Base-by-base conservation (phyloP, 2,797 vertebrate genomes). In the Loris lydekkerianus region DNA sequence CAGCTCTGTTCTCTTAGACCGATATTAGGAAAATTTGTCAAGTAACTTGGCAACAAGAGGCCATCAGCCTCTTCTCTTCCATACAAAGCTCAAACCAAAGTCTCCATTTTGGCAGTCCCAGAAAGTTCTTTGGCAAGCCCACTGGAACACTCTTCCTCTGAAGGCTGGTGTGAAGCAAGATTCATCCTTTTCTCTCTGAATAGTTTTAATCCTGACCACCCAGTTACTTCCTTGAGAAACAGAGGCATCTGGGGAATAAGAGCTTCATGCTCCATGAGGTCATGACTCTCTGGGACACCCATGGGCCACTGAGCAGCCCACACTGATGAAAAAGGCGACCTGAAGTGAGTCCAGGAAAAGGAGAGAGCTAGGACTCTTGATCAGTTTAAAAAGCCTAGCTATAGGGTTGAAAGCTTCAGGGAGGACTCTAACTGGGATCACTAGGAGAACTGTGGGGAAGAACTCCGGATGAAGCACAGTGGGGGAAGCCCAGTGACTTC, bases 101-200 rank as follows among this genome's bases (percentile, higher is more conserved):
- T 2, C 18, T 89, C 5, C 46, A 43, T 63, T 82, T 85, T 5
- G 25, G 60, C 63, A 40, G 18, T 69, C 70, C 76, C 53, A 49
- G 81, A 84, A 23, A 29, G 18, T 11, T 96, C 37, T 83, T 93
- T 61, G 61, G 70, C 60, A 96, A 69, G 7, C 17, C 21, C 17
- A 10, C 72, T 31, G 60, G 60, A 78, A 31, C 37, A 46, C 27
- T 49, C 67, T 85, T 77, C 20, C 63, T 70, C 34, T 21, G 93
- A 95, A 72, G 10, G 4, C 13, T 65, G 49, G 15, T 23, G 43
- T 83, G 6, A 27, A 89, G 23, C 23, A 82, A 37, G 37, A 72
- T n/a, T 60, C 29, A 61, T 63, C 93, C 29, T 31, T 85, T 93
- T 87, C 20, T 81, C 8, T 93, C 40, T 82, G 88, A 81, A 40